Evolutionary conservation across 2,113 vertebrate species (phyloP), one percentile per base, ranked within the genome.

Genomic region (Desmodus rotundus): DNA sequence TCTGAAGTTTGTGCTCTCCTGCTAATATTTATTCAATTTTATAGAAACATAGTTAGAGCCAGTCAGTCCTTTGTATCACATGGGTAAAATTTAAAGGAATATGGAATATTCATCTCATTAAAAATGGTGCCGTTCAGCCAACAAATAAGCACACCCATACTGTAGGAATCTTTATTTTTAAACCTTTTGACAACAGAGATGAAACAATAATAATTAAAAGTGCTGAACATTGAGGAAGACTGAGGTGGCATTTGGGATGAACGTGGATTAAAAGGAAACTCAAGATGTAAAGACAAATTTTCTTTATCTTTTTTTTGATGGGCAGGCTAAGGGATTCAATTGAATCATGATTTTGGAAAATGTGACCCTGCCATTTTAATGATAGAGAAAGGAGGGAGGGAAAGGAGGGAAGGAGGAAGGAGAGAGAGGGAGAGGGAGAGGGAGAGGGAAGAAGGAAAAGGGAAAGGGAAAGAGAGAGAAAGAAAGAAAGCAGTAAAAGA

Each of bases 301-400:
- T 98, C 58, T 96, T 95, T 94, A 84, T 26, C 24, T 61, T 24
- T 26, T 95, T 96, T 96, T 93, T 96, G 78, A 97, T 96, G 84
- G 97, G 86, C 94, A 96, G 63, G 89, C 94, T 96, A 91, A 97
- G 54, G 87, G 87, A 98, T 95, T 95, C 97, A 97, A 98, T 94
- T 98, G 95, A 97, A 98, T 97, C 98, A 97, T 97, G 96, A 98
- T 98, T 98, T 97, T 96, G 13, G 36, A 98, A 97, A 96, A 93
- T 97, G 94, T 97, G 87, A 96, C 58, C 91, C 94, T 95, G 80
- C 41, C 97, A 19, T 95, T 97, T 95, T 96, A 97, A 97, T 97
- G 70, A 97, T 93, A 94, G 77, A 0, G 45, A 5, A 41, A 24
- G 13, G 5, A 26, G 47, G 5, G 12, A 45, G 33, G 8, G 6